phyloP scores from a whole-genome alignment of 2,888 invertebrate species.

The Ceratothoa steindachneri region DNA sequence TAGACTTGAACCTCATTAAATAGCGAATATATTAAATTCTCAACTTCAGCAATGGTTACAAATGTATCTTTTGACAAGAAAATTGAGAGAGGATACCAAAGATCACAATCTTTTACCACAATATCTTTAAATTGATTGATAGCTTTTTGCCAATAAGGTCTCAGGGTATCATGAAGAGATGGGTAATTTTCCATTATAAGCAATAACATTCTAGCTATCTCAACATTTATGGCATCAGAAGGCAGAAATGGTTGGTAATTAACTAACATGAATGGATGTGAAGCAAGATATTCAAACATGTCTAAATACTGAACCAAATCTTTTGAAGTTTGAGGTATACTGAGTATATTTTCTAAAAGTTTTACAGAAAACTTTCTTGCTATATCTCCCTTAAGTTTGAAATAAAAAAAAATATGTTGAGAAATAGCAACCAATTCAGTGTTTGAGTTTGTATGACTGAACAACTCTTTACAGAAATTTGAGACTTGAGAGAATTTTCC shows the following conservation, averaged over 20 bases:
- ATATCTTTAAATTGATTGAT: background rate
- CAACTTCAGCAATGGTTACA: no score
- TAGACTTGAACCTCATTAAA: no score
- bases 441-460: background rate
- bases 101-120: background rate
- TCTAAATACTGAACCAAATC: background rate
- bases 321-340: background rate
- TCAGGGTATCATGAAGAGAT: background rate
- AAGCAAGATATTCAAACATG: background rate
- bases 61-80: background rate
- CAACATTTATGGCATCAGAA: background rate
- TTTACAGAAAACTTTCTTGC: background rate
- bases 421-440: background rate
- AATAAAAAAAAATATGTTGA: background rate
- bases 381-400: background rate
- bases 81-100: background rate
- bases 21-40: no score
- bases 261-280: background rate
- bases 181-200: slow-evolving; percentile 1
- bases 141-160: background rate
- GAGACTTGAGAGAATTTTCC: background rate
- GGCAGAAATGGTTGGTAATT: background rate
- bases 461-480: background rate
- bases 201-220: background rate
- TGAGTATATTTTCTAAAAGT: background rate